These are phyloP conservation scores for Holotrichia oblita DNA, from an alignment of 1,140 invertebrate genomes.

Conservation along the genomic window DNA sequence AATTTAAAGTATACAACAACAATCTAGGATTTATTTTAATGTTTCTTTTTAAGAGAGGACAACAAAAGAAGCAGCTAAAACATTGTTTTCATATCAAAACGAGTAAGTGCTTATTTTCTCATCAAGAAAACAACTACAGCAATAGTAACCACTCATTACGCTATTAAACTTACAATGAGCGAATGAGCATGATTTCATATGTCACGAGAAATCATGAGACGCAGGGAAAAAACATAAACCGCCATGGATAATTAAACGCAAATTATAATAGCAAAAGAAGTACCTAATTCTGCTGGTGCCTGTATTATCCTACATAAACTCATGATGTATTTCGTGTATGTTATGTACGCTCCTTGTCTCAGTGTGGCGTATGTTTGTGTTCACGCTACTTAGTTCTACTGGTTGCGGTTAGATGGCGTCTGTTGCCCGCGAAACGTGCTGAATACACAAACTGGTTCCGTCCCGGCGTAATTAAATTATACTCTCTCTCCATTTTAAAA, in stretches of 20 bases:
- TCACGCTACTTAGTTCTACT: conserved; percentile 6
- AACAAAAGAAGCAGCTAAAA: too few relatives aligned
- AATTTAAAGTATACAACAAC: too few relatives aligned
- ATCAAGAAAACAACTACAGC: not conserved
- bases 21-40: too few relatives aligned
- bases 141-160: not conserved
- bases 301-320: not conserved
- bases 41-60: too few relatives aligned
- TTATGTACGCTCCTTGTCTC: not conserved
- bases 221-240: conserved; percentile 21
- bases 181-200: conserved; percentile 18
- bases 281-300: not conserved
- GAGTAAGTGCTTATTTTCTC: not conserved
- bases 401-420: conserved; percentile 31
- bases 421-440: conserved; percentile 4
- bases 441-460: conserved; percentile 26
- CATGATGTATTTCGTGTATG: conserved; percentile 17
- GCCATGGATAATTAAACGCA: conserved; percentile 30
- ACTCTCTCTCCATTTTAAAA: conserved; percentile 30
- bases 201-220: conserved; percentile 15
- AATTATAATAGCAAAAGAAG: conserved; percentile 27
- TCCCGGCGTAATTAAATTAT: conserved; percentile 24
- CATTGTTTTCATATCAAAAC: not conserved
- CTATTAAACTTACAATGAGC: conserved; percentile 1
- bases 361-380: not conserved